Conservation (phyloP, 2,797 vertebrate species). For the Fistularia commersonii region DNA sequence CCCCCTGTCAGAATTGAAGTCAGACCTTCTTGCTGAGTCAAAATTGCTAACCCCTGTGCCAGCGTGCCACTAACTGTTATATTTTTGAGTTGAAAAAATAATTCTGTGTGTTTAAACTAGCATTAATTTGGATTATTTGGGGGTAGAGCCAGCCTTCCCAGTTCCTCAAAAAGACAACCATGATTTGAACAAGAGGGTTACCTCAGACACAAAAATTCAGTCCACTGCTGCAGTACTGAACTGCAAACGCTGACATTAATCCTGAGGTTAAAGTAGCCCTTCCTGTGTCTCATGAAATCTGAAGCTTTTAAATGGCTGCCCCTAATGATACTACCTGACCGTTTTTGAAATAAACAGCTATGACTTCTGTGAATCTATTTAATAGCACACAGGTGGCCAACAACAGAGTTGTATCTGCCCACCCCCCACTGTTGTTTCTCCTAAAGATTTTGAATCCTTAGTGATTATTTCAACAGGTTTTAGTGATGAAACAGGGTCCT, state of each 20-base stretch:
- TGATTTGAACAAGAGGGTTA: constrained; percentile 74
- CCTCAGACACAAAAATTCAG: constrained; percentile 60
- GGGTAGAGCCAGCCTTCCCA: constrained; percentile 57
- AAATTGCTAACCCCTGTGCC: no score
- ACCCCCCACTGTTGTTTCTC: constrained; percentile 50
- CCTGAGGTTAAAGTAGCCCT: constrained; percentile 77
- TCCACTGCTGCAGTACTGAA: constrained; percentile 56
- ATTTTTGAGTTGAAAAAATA: constrained; percentile 53
- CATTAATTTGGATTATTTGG: constrained; percentile 65
- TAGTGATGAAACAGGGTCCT: constrained; percentile 27
- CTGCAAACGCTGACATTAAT: constrained; percentile 78
- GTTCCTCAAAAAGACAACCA: constrained; percentile 67
- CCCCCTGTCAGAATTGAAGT: no score
- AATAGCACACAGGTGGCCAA: constrained; percentile 82
- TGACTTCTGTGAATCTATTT: constrained; percentile 70
- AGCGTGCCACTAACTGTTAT: no score
- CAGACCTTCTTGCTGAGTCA: no score
- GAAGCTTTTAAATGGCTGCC: constrained; percentile 76
- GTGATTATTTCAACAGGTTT: constrained; percentile 50
- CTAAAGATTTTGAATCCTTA: constrained; percentile 61
- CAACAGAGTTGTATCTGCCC: constrained; percentile 59
- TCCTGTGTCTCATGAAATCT: constrained; percentile 81
- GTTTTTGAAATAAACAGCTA: constrained; percentile 78
- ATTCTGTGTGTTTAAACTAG: constrained; percentile 39
- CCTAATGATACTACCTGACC: constrained; percentile 77